Evolutionary conservation across 2,113 vertebrate genomes (phyloP), one percentile per base, ranked within the genome.

Genomic region (Otocyon megalotis): DNA sequence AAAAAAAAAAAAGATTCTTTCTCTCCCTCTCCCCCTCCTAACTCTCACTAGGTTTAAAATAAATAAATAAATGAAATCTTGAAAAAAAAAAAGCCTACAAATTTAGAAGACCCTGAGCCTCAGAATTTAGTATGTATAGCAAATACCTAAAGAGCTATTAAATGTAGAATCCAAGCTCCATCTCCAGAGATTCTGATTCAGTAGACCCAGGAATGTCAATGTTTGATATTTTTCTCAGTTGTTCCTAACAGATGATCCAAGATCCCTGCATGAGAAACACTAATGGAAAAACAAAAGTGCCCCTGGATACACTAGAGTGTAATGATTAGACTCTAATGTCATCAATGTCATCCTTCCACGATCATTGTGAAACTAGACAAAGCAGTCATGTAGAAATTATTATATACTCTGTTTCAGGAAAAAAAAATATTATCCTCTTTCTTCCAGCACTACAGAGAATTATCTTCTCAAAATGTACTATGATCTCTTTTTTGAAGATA

Each of bases 401-500:
- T 62, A 54, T 3, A 14, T 43, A 83, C 35, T 62, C 48, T 88
- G 5, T 92, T 53, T 26, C 14, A 35, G 71, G 81, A 69, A 84
- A 80, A 84, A 56, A 79, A 56, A 15, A 11, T 81, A 74, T 87
- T n/a, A 62, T 28, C 65, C 1, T 22, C 32, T 74, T 80, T 77
- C 16, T 48, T 28, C 88, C 30, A 77, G 3, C 17, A 32, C 43
- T 71, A 87, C 15, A 69, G 43, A 88, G 7, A 96, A 17, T 43
- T 80, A 32, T 35, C 8, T 72, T 91, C n/a, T 96, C 32, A 65
- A 93, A 22, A 87, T 24, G 0, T 54, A 74, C 58, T 54, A 14
- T 11, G 20, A 82, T 74, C 53, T 96, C 20, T 32, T 84, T 13
- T 93, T 53, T 92, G 56, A 92, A 93, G 77, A 87, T 50, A 83